Percentiles rank a stretch among this genome's conserved stretches.
These are phyloP conservation scores for Aethes cnicana DNA, from an alignment of 2,888 invertebrate species.

Conservation along the genomic window DNA sequence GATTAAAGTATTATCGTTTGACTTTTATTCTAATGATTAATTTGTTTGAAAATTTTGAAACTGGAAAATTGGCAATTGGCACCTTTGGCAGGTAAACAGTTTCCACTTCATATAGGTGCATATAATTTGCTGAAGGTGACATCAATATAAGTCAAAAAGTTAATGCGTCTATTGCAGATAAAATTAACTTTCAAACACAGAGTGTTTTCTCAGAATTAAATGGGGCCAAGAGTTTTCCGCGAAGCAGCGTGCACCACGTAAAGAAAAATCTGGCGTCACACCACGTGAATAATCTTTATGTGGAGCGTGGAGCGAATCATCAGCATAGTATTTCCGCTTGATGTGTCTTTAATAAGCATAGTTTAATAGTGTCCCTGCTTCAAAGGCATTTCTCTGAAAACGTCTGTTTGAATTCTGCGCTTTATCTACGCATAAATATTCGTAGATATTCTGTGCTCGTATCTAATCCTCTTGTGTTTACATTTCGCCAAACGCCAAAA, in stretches of 20 bases:
- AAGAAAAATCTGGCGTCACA: slow-evolving; percentile 18
- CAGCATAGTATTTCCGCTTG: slow-evolving; percentile 21
- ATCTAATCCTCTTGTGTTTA: no score
- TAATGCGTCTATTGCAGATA: background rate
- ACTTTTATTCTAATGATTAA: background rate
- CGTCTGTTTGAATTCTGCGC: background rate
- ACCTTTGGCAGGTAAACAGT: no score
- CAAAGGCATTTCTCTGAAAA: background rate
- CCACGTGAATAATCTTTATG: slow-evolving; percentile 26
- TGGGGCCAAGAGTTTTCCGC: slow-evolving; percentile 23
- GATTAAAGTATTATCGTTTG: slow-evolving; percentile 4
- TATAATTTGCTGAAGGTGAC: no score
- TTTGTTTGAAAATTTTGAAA: no score
- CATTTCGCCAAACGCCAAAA: no score
- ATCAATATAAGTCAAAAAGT: no score
- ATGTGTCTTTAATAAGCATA: slow-evolving; percentile 1
- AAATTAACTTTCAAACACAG: slow-evolving; percentile 16
- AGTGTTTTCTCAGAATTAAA: slow-evolving; percentile 20
- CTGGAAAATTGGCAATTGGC: no score
- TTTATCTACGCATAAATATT: background rate
- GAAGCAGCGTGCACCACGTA: slow-evolving; percentile 17
- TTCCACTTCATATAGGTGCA: no score
- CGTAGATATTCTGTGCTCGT: no score
- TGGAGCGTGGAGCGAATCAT: slow-evolving; percentile 21
- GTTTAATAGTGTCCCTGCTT: slow-evolving; percentile 5